A percentile compares a stretch with the other conserved stretches of the same genome.
Evolutionary conservation across 2,888 invertebrate species (phyloP).

Genomic region (Melipona bicolor): DNA sequence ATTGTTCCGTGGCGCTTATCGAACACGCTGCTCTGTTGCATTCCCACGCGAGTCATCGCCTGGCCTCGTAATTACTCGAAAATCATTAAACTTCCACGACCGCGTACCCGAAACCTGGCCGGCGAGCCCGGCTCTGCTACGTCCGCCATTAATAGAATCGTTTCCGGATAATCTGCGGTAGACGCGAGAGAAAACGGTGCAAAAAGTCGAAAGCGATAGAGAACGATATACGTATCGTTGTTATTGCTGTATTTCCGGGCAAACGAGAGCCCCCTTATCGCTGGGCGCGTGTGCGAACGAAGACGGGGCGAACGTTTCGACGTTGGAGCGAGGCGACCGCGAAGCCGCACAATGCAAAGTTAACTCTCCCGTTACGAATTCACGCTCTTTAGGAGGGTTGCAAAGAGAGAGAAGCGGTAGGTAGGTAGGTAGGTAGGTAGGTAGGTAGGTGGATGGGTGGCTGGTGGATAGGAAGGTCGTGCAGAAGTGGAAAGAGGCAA

Average conservation of each 20-base stretch:
- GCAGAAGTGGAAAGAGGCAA: constrained; percentile 60
- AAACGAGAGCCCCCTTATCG: neutral
- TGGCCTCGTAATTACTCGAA: constrained; percentile 69
- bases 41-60: constrained; percentile 75
- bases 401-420: constrained; percentile 30
- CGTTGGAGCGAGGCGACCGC: constrained; percentile 32
- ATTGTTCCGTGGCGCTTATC: constrained; percentile 73
- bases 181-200: neutral
- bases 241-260: neutral
- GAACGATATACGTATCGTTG: neutral
- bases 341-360: constrained; percentile 77
- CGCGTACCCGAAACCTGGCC: constrained; percentile 25
- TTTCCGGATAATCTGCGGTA: constrained; percentile 16
- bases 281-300: neutral
- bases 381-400: constrained; percentile 60
- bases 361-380: constrained; percentile 74
- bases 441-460: neutral
- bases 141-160: constrained; percentile 45
- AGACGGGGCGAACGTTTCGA: constrained; percentile 33
- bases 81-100: constrained; percentile 70
- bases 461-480: constrained; percentile 53
- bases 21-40: constrained; percentile 69
- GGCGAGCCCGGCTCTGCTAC: constrained; percentile 12
- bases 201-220: constrained; percentile 7
- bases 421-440: constrained; percentile 16